Evolutionary conservation across 1,140 invertebrate species (phyloP), one percentile per base, ranked within the genome.

Genomic region (Drosophila lacteicornis): DNA sequence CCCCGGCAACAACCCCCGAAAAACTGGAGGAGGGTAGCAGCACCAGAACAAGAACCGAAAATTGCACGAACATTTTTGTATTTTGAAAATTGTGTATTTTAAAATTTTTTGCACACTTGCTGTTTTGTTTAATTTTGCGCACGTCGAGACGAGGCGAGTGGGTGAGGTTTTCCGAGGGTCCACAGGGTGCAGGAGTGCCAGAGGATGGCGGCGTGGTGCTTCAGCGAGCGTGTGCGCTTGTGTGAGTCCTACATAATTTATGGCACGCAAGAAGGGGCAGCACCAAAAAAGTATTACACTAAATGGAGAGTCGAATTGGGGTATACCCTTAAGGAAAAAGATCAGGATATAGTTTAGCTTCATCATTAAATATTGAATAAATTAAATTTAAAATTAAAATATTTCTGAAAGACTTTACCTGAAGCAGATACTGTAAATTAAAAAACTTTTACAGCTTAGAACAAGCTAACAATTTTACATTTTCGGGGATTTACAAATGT

Each of bases 21-120:
- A 56, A 30, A 22, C 30, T 51, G 45, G 55, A 60, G 45, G 55
- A 60, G 70, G 70, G 67, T 59, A 60, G 68, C 47, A 60, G 68
- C 47, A 12, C 25, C 42, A 36, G 47, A 71, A 73, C 68, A 71
- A 71, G 63, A 69, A 42, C 65, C 43, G 30, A 57, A 60, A 73
- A 73, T 73, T 73, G 69, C 67, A 73, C 68, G 69, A 80, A 80
- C 74, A 51, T 74, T 74, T 60, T 38, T 73, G 55, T 57, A 73
- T 74, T 73, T 74, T 51, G 30, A 50, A 73, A 85, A 68, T 67
- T 80, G 59, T 80, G 75, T 59, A 78, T 81, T 85, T 85, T 75
- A 85, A 85, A 81, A 85, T 77, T 76, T 76, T 75, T 80, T 67
- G 79, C 75, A 75, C 82, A 79, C 82, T 85, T 85, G 79, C 65